A percentile compares a stretch with the other conserved stretches of the same genome.
Conservation (phyloP, 35 echinoderm and acorn worm species). For the Apostichopus parvimensis region DNA sequence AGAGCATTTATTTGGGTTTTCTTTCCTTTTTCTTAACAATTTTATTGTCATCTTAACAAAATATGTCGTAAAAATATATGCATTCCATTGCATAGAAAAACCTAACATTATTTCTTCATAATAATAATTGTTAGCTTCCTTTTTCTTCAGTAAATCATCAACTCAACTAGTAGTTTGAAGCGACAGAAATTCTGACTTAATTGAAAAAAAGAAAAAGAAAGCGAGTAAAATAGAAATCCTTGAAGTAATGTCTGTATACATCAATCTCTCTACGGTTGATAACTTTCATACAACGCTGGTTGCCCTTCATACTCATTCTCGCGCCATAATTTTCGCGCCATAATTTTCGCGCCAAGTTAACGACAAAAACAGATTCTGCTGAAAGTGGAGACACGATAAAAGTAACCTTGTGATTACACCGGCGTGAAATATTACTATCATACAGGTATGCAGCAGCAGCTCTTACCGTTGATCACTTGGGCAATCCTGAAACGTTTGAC, state of each 20-base stretch:
- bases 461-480: background rate
- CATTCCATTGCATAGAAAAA: too few species aligned
- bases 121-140: too few species aligned
- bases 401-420: conserved; percentile 45
- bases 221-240: conserved; percentile 3
- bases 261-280: conserved; percentile 37
- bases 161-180: too few species aligned
- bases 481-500: background rate
- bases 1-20: too few species aligned
- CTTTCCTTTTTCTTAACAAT: too few species aligned
- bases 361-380: conserved; percentile 17
- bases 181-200: background rate
- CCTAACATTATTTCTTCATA: too few species aligned
- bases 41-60: too few species aligned
- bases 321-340: conserved; percentile 5
- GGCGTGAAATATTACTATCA: conserved; percentile 30
- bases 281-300: conserved; percentile 23
- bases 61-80: too few species aligned
- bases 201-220: background rate
- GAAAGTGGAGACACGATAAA: conserved; percentile 28
- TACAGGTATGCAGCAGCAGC: conserved; percentile 14
- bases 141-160: too few species aligned
- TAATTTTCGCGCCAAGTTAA: conserved; percentile 31
- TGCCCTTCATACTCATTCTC: conserved; percentile 14
- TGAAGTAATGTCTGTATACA: background rate